A percentile compares a stretch with the other conserved stretches of the same genome.
phyloP scores from a whole-genome alignment of 2,113 vertebrate genomes.

The Oryzias melastigma region DNA sequence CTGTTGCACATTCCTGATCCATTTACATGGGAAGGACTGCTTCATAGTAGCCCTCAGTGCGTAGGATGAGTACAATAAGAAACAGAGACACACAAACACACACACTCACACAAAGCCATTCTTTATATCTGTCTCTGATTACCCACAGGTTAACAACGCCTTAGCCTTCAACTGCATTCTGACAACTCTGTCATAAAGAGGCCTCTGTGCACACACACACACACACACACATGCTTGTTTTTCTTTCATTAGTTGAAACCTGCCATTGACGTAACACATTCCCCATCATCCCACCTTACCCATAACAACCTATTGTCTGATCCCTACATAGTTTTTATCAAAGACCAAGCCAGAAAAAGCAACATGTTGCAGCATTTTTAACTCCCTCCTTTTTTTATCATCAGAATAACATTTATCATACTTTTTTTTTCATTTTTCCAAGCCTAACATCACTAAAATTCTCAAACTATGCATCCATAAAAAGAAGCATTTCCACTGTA shows the following conservation, averaged over 20 bases:
- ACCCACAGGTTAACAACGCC: conserved; percentile 29
- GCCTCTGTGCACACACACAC: conserved; percentile 1
- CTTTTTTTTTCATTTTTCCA: no score
- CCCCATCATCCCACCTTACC: neutral
- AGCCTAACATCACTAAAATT: no score
- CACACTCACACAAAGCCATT: conserved; percentile 19
- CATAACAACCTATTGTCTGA: neutral
- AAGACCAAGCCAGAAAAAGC: no score
- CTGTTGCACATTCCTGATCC: conserved; percentile 44
- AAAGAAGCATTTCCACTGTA: no score
- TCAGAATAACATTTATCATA: no score
- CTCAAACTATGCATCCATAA: no score
- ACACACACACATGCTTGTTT: conserved; percentile 32
- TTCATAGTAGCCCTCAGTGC: conserved; percentile 15
- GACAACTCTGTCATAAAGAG: conserved; percentile 17
- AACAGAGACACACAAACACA: conserved; percentile 2
- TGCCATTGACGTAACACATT: neutral
- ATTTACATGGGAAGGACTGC: conserved; percentile 27
- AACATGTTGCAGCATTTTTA: no score
- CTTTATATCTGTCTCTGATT: conserved; percentile 47
- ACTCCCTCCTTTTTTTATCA: no score
- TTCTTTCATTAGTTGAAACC: neutral
- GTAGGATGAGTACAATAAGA: conserved; percentile 13
- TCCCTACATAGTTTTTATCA: neutral
- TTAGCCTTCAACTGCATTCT: conserved; percentile 18